Evolutionary conservation across 1,140 invertebrate genomes (phyloP).

Genomic region (Atopsyche davidsoni): DNA sequence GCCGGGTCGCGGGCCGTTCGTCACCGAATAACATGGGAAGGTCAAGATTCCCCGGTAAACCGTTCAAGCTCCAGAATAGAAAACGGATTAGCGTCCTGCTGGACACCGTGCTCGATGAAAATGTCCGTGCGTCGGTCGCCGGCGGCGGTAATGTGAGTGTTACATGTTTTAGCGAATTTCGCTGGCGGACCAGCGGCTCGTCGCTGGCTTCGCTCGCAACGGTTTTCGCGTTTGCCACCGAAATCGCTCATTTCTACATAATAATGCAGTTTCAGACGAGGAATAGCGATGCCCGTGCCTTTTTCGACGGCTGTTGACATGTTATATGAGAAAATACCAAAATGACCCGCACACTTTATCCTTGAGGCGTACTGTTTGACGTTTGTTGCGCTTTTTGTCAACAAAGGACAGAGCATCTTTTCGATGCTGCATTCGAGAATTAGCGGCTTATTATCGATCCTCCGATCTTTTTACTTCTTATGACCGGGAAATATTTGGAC

Average conservation of each 20-base stretch:
- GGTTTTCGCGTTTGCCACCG: conserved; percentile 19
- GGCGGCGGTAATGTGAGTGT: conserved; percentile 32
- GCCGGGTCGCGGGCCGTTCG: conserved; percentile 43
- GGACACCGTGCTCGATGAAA: conserved; percentile 45
- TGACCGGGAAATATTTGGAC: no score
- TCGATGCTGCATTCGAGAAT: not conserved
- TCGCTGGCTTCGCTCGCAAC: conserved; percentile 20
- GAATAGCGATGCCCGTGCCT: no score
- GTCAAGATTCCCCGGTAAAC: conserved; percentile 77
- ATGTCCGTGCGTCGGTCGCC: conserved; percentile 41
- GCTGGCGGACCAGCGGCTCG: conserved; percentile 17
- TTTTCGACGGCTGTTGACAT: no score
- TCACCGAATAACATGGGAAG: conserved; percentile 49
- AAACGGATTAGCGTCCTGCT: conserved; percentile 70
- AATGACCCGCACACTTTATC: conserved; percentile 14
- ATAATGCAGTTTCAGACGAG: no score
- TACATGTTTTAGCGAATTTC: conserved; percentile 22
- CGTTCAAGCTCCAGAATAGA: conserved; percentile 75
- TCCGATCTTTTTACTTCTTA: no score
- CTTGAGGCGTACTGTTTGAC: conserved; percentile 20
- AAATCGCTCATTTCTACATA: no score
- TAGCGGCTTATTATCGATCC: no score
- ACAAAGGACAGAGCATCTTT: conserved; percentile 23
- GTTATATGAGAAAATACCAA: no score
- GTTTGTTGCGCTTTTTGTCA: conserved; percentile 26